Evolutionary conservation across 2,797 vertebrate species (phyloP).

Genomic region (Hippoglossus hippoglossus): DNA sequence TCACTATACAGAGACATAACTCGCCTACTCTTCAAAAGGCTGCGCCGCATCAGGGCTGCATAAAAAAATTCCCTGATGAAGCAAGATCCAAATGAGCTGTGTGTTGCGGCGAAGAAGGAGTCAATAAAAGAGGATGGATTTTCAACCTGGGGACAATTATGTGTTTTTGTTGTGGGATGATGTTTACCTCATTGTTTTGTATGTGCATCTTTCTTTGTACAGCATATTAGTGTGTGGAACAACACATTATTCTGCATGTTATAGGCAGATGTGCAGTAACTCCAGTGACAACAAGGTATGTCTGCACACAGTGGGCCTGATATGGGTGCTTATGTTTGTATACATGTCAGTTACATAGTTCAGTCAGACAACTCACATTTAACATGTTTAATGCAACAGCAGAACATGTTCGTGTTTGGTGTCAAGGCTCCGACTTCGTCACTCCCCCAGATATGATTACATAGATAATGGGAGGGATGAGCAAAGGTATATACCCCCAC

Average conservation of each 20-base stretch:
- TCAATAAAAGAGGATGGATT: slow-evolving; percentile 79
- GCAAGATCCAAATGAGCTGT: slow-evolving; percentile 79
- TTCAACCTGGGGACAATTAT: slow-evolving; percentile 77
- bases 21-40: slow-evolving; percentile 73
- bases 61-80: slow-evolving; percentile 76
- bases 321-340: neutral
- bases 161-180: slow-evolving; percentile 71
- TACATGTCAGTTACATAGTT: slow-evolving; percentile 3
- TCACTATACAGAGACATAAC: slow-evolving; percentile 64
- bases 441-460: too few relatives aligned
- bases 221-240: neutral
- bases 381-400: too few relatives aligned
- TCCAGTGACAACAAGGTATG: neutral
- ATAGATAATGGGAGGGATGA: too few relatives aligned
- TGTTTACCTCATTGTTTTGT: slow-evolving; percentile 64
- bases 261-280: too few relatives aligned
- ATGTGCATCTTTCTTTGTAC: slow-evolving; percentile 17
- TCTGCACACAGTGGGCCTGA: neutral
- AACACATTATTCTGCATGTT: neutral
- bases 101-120: slow-evolving; percentile 66
- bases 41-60: slow-evolving; percentile 68
- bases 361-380: too few relatives aligned
- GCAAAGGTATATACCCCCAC: too few relatives aligned
- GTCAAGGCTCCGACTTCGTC: too few relatives aligned
- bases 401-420: too few relatives aligned